Evolutionary conservation across 1,140 invertebrate genomes (phyloP).

Genomic region (Conus ventricosus): DNA sequence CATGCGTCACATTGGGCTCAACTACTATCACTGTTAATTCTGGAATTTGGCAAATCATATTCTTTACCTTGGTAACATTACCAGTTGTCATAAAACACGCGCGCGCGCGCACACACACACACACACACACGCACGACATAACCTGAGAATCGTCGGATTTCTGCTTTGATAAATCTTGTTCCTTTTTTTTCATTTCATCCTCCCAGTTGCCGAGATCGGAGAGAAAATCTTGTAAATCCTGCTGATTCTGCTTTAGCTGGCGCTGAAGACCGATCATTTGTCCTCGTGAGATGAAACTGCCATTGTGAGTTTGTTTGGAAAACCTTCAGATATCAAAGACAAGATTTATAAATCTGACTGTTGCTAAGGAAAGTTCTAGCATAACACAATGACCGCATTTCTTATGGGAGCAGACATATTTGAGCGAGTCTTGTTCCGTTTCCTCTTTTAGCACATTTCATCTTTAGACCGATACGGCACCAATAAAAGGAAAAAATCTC

Average conservation of each 20-base stretch:
- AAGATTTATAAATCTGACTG: background rate
- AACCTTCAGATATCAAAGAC: background rate
- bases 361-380: constrained; percentile 24
- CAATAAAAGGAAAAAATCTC: background rate
- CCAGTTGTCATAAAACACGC: background rate
- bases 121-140: background rate
- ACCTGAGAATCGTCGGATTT: constrained; percentile 45
- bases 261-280: constrained; percentile 68
- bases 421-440: background rate
- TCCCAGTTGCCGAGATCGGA: constrained; percentile 89
- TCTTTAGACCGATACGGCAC: background rate
- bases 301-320: constrained; percentile 38
- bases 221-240: constrained; percentile 83
- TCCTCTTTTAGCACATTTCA: background rate
- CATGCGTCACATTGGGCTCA: too few species aligned
- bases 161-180: constrained; percentile 77
- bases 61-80: background rate
- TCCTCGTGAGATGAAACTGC: constrained; percentile 57
- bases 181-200: constrained; percentile 87
- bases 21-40: too few species aligned
- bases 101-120: background rate
- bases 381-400: background rate
- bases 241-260: constrained; percentile 79
- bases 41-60: too few species aligned
- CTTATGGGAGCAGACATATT: constrained; percentile 66